Evolutionary conservation across 1,140 invertebrate genomes (phyloP), one percentile per base, ranked within the genome.

Genomic region (Megalonaias nervosa): DNA sequence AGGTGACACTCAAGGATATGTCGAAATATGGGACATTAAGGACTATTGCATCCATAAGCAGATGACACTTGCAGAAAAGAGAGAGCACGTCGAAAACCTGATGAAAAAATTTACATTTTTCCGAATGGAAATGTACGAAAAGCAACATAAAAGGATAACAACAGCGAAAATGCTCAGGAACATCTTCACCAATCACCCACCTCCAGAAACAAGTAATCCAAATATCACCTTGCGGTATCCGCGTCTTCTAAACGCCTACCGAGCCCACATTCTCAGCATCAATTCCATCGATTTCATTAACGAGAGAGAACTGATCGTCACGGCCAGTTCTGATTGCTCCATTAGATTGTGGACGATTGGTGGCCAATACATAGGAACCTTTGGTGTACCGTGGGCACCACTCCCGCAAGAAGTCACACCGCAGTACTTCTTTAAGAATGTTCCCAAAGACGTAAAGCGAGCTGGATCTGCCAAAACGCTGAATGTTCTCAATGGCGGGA

Each of bases 321-420:
- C 88, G 62, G 93, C 93, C n/a, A 95, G 94, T 81, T 91, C 92
- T 75, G 95, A 95, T 90, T 93, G 93, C 84, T 93, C 93, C 60
- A 93, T 94, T 19, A 62, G 82, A 17, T 15, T 85, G 31, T 85
- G 84, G 84, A 82, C 84, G 6, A 19, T 84, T 16, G 74, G 71
- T 75, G 84, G 85, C 1, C 67, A 70, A 59, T 86, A 83, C 79
- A 86, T 86, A 23, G 85, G 85, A 48, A 84, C 83, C 13, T 86
- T 86, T 15, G 76, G 76, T 58, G 85, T 83, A 16, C 80, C 83
- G 68, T 86, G 85, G 85, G 57, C 38, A 12, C 70, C 74, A 23
- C 48, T 84, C 0, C 74, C 62, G 19, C 78, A 71, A 66, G 65
- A 71, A 38, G 76, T 76, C 19, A 67, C 75, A 0, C 57, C 68